Conservation (phyloP, 2,797 vertebrate genomes). For the Ispidina picta region DNA sequence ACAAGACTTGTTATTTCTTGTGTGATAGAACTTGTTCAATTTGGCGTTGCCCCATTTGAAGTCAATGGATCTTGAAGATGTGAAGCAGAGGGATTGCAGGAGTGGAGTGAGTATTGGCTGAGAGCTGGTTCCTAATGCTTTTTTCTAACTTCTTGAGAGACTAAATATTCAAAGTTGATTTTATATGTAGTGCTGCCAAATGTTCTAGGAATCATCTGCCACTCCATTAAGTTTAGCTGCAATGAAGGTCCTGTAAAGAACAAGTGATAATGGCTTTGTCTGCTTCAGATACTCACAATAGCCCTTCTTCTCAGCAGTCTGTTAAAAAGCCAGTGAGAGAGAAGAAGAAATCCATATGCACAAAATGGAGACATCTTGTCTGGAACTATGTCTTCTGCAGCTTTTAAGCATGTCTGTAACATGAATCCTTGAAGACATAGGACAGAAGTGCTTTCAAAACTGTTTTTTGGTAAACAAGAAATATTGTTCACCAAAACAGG, state of each 20-base stretch:
- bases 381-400: not conserved
- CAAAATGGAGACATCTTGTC: not conserved
- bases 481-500: not conserved
- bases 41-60: not conserved
- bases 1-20: not conserved
- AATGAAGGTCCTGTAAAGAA: not conserved
- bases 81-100: not conserved
- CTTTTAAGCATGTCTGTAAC: not conserved
- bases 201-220: not conserved
- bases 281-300: not conserved
- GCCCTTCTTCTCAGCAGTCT: not conserved
- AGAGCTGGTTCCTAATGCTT: not conserved
- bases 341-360: not conserved
- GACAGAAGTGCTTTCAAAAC: not conserved
- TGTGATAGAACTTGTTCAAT: not conserved
- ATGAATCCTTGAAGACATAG: not conserved
- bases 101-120: not conserved
- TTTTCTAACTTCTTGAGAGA: not conserved
- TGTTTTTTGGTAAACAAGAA: not conserved
- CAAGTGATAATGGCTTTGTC: not conserved
- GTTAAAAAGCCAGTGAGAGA: not conserved
- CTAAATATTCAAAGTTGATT: not conserved
- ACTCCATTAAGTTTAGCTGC: not conserved
- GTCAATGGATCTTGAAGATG: not conserved
- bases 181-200: not conserved